Percentiles rank a stretch among this genome's conserved stretches.
These are phyloP conservation scores for Pseudomyrmex gracilis DNA, from an alignment of 1,140 invertebrate genomes.

Conservation along the genomic window DNA sequence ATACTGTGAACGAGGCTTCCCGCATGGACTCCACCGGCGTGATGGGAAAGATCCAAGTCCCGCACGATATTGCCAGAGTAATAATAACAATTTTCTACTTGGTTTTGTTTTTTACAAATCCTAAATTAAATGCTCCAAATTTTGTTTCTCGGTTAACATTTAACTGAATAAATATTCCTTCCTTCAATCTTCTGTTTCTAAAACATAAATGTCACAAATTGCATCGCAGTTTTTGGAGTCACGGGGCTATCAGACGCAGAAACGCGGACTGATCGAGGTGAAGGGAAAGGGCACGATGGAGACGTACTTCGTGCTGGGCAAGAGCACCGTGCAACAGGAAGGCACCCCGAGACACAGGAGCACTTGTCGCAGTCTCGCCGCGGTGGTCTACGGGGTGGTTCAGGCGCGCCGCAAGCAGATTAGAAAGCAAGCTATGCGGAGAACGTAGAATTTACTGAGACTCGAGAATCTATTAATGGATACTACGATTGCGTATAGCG, in stretches of 20 bases:
- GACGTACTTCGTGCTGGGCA: conserved; percentile 94
- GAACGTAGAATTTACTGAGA: conserved; percentile 68
- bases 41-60: conserved; percentile 95
- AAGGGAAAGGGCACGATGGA: conserved; percentile 98
- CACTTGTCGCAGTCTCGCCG: conserved; percentile 92
- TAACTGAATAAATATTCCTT: too few relatives aligned
- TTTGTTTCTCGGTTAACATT: too few relatives aligned
- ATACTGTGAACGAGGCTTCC: conserved; percentile 98
- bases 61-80: conserved; percentile 93
- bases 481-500: neutral
- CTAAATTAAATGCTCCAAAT: too few relatives aligned
- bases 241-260: conserved; percentile 90
- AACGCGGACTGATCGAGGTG: conserved; percentile 93
- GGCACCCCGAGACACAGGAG: conserved; percentile 88
- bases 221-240: conserved; percentile 88
- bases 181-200: neutral
- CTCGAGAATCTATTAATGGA: neutral
- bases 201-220: neutral
- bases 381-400: conserved; percentile 95
- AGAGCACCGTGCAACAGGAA: conserved; percentile 84
- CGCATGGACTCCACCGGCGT: conserved; percentile 96
- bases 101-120: too few relatives aligned
- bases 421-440: conserved; percentile 65
- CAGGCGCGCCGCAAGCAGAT: conserved; percentile 88
- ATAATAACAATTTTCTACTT: neutral